These are phyloP conservation scores for Calliopsis andreniformis DNA, from an alignment of 1,140 invertebrate genomes.

Conservation along the genomic window DNA sequence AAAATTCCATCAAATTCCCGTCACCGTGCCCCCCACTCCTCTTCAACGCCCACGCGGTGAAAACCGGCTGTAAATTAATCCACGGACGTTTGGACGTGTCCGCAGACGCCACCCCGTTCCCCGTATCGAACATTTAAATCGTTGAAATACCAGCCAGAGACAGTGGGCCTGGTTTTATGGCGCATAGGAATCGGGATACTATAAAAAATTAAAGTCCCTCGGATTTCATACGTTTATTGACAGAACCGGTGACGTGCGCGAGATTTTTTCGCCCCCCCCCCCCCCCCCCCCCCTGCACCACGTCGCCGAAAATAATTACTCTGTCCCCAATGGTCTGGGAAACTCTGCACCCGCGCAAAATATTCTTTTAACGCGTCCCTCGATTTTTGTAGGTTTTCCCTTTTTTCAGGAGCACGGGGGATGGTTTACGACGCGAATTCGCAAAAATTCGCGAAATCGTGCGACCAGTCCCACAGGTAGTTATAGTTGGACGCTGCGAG, in stretches of 20 bases:
- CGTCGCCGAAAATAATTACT: slow-evolving; percentile 29
- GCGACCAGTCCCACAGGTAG: background rate
- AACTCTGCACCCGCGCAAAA: background rate
- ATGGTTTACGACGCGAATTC: background rate
- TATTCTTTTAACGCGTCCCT: background rate
- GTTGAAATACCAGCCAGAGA: slow-evolving; percentile 56
- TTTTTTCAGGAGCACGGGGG: background rate
- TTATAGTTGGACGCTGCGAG: background rate
- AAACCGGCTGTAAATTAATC: slow-evolving; percentile 66
- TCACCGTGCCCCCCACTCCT: slow-evolving; percentile 57
- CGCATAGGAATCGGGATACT: slow-evolving; percentile 14
- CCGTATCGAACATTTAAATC: slow-evolving; percentile 35
- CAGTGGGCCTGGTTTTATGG: slow-evolving; percentile 51
- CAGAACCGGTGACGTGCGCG: background rate
- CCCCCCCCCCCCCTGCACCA: background rate
- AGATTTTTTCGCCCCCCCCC: background rate
- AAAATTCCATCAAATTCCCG: slow-evolving; percentile 67
- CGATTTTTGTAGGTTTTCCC: background rate
- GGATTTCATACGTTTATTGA: slow-evolving; percentile 39
- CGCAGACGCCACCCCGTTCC: slow-evolving; percentile 5
- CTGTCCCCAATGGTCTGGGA: background rate
- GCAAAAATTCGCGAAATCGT: slow-evolving; percentile 1
- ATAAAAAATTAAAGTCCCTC: slow-evolving; percentile 32
- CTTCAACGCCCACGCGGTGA: too few species aligned
- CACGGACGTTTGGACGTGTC: slow-evolving; percentile 36